phyloP scores from a whole-genome alignment of 2,797 vertebrate species.

The Bradypus variegatus region DNA sequence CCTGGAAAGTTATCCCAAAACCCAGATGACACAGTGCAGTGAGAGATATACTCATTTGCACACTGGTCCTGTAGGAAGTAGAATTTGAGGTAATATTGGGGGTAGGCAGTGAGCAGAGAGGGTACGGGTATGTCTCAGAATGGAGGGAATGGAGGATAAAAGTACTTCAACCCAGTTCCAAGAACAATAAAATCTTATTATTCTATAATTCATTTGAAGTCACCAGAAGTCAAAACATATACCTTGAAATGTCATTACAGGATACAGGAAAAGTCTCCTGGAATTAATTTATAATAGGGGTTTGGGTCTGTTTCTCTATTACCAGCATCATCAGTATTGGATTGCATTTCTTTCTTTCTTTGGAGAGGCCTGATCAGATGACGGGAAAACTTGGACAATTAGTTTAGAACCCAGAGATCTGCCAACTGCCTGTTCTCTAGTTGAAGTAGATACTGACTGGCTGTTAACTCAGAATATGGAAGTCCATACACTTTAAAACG shows the following conservation, averaged over 20 bases:
- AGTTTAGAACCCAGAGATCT: conserved; percentile 8
- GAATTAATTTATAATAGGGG: background rate
- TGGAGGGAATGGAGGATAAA: background rate
- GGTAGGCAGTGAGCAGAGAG: background rate
- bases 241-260: background rate
- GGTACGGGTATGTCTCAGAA: background rate
- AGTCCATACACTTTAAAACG: background rate
- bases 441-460: conserved; percentile 14
- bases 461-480: background rate
- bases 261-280: background rate
- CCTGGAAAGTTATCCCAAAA: background rate
- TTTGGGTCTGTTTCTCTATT: background rate
- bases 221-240: background rate
- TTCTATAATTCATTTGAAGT: background rate
- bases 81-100: background rate
- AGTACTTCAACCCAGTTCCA: background rate
- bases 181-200: background rate
- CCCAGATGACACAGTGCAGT: background rate
- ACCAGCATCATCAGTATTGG: background rate
- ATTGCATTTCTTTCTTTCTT: background rate
- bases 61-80: background rate
- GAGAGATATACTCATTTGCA: background rate
- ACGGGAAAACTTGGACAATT: background rate
- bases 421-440: background rate
- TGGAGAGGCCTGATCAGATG: background rate